Percentiles rank a stretch among this genome's conserved stretches.
These are phyloP conservation scores for Mus musculus DNA, from an alignment of 2,113 vertebrate genomes.

Conservation along the genomic window GRCm39 chr13:43585001-43585500, in stretches of 20 bases:
- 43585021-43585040: background rate
- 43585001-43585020: slow-evolving; percentile 30
- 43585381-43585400: background rate
- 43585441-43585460: background rate
- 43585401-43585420: slow-evolving; percentile 6
- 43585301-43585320: background rate
- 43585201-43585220: background rate
- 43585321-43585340: background rate
- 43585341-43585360: background rate
- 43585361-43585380: slow-evolving; percentile 2
- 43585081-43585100: background rate
- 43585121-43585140: background rate
- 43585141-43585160: background rate
- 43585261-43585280: background rate
- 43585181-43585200: background rate
- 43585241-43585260: background rate
- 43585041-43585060: background rate
- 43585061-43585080: background rate
- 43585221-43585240: background rate
- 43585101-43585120: background rate
- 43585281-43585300: background rate
- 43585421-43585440: background rate
- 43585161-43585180: background rate
- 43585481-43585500: slow-evolving; percentile 26
- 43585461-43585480: background rate